A percentile compares a stretch with the other conserved stretches of the same genome.
Evolutionary conservation across 2,888 invertebrate genomes (phyloP).

Genomic region (Blomia tropicalis): DNA sequence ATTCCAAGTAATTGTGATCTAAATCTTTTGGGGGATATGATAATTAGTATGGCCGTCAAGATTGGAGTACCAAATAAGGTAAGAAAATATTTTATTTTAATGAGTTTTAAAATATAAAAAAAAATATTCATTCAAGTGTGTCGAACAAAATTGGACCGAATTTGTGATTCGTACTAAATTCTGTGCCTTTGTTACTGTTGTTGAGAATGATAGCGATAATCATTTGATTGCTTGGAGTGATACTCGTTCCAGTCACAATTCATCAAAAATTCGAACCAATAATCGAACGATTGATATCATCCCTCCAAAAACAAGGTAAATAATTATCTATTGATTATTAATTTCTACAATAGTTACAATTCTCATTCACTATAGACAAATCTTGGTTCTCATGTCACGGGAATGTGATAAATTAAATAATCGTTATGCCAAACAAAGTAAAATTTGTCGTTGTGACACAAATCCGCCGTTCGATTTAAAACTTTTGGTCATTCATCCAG

Average conservation of each 20-base stretch:
- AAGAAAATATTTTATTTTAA: too few relatives aligned
- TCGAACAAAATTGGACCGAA: not conserved
- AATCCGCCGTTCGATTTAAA: not conserved
- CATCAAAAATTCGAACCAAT: not conserved
- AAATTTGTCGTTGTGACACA: not conserved
- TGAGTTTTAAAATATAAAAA: not conserved
- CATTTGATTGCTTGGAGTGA: not conserved
- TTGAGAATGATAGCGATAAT: not conserved
- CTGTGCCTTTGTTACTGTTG: not conserved
- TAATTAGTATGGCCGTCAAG: not conserved
- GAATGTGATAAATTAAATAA: conserved; percentile 1
- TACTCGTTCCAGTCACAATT: not conserved
- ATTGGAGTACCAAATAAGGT: not conserved
- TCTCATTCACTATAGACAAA: not conserved
- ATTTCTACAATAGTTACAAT: not conserved
- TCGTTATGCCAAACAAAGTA: not conserved
- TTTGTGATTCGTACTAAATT: not conserved
- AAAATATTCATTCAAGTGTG: not conserved
- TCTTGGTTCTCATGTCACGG: not conserved
- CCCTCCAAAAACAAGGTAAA: not conserved
- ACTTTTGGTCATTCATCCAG: not conserved
- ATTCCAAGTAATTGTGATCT: not conserved
- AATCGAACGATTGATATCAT: not conserved
- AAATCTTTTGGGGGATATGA: not conserved
- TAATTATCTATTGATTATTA: not conserved